Evolutionary conservation across 2,797 vertebrate species (phyloP), one percentile per base, ranked within the genome.

Genomic region (Smutsia gigantea): DNA sequence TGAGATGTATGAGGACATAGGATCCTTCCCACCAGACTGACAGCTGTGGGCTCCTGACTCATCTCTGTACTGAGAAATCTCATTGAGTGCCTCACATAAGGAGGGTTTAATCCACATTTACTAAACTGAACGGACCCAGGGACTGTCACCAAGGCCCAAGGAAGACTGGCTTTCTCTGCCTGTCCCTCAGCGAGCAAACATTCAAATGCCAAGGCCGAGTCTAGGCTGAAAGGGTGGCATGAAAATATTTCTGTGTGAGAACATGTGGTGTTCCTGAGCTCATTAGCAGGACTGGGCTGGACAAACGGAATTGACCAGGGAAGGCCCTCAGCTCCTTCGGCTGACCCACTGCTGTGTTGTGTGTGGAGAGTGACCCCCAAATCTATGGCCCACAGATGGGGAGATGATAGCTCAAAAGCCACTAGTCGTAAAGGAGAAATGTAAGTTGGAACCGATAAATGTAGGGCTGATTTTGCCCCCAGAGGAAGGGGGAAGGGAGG

Each of bases 271-370:
- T 19, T 2, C 68, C 51, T 5, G 27, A 51, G 42, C 9, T 68
- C 34, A 34, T 21, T 11, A 29, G 1, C 11, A 77, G 15, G 21
- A 13, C 9, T 37, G 64, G 27, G 19, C 21, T 57, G 15, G 19
- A 13, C 42, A 39, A 12, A 39, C 0, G 12, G 49, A n/a, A 51
- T 25, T 1, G 49, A 29, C 15, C 1, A 0, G 27, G 23, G 17
- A 85, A 18, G 55, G 13, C 0, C 0, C 34, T 83, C 42, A 2
- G 39, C 29, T 37, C 19, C 12, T 11, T 37, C 0, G 8, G 4
- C 72, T 19, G 31, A 51, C 21, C 37, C 77, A 14, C n/a, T 5
- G 46, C 13, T 49, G 49, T 17, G 0, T 0, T 13, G 31, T 51
- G 31, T 61, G 84, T 55, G 21, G 11, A 77, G 19, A 14, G 11